phyloP scores from a whole-genome alignment of 2,113 vertebrate species.

The Sceloporus tristichus region DNA sequence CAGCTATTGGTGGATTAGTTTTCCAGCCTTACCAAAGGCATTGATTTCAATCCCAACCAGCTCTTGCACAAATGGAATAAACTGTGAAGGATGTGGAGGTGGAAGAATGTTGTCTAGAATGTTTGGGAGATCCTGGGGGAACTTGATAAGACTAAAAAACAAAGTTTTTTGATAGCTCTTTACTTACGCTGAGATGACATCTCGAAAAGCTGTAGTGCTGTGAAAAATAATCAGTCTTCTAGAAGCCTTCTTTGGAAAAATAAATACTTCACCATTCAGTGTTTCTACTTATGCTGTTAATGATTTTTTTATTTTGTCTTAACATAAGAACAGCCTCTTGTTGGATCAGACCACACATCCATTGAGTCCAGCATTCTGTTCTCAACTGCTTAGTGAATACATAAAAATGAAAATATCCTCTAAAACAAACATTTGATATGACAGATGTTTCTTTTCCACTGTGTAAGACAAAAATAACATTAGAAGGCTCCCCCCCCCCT shows the following conservation, averaged over 20 bases:
- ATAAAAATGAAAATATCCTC: not conserved
- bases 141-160: not conserved
- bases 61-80: too few species aligned
- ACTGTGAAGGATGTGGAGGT: too few species aligned
- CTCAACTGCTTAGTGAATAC: conserved; percentile 13
- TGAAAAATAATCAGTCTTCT: not conserved
- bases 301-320: not conserved
- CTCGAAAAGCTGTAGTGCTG: not conserved
- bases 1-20: too few species aligned
- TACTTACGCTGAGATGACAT: not conserved
- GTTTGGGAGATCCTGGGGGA: too few species aligned
- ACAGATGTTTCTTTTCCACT: conserved; percentile 38
- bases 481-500: not conserved
- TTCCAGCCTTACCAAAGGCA: too few species aligned
- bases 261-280: not conserved
- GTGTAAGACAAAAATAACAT: conserved; percentile 34
- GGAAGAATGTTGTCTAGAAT: too few species aligned
- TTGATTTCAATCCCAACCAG: too few species aligned
- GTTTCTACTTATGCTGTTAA: not conserved
- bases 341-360: not conserved
- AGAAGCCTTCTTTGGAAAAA: not conserved
- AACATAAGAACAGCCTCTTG: not conserved
- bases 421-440: conserved; percentile 28
- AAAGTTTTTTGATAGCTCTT: too few species aligned
- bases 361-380: conserved; percentile 21